Evolutionary conservation across 2,888 invertebrate species (phyloP), one percentile per base, ranked within the genome.

Genomic region (Keiferia lycopersicella): DNA sequence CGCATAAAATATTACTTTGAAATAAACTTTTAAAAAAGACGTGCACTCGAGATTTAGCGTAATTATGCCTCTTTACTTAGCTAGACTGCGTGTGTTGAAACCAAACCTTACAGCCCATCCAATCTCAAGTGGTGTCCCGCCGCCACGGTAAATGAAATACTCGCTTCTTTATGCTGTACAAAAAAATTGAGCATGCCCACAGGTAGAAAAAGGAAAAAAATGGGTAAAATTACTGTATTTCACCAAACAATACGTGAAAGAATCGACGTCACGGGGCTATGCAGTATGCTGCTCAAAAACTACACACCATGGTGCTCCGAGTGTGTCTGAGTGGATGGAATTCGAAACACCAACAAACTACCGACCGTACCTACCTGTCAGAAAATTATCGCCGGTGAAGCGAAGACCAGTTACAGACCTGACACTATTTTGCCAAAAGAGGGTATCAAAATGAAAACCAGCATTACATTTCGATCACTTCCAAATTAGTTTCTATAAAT

Each of bases 391-490:
- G 41, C 41, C 41, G 41, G 41, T 41, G 41, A 41, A 41, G n/a
- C 12, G n/a, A 14, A 41, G n/a, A 14, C 41, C 12, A 41, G 41
- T 2, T 12, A 8, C 41, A 41, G 41, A 41, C 41, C 41, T 41
- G 41, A 41, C 41, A 41, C 41, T 14, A 41, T 41, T n/a, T 41
- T 41, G 41, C 12, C 41, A n/a, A n/a, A 22, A 8, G 51, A 20
- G 51, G 51, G 51, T 51, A 51, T 12, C 22, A 11, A 34, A 34
- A 34, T 8, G 22, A 51, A 51, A 51, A 51, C 14, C n/a, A 12
- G 30, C 51, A 10, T 34, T 56, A 56, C 56, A 56, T 30, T 56
- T 26, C 30, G 56, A 30, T 56, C n/a, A 34, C 56, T 34, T 26
- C 12, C 4, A n/a, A 12, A 26, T 56, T 30, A 11, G n/a, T n/a